Evolutionary conservation across 2,113 vertebrate genomes (phyloP).

Genomic region (Natator depressus): DNA sequence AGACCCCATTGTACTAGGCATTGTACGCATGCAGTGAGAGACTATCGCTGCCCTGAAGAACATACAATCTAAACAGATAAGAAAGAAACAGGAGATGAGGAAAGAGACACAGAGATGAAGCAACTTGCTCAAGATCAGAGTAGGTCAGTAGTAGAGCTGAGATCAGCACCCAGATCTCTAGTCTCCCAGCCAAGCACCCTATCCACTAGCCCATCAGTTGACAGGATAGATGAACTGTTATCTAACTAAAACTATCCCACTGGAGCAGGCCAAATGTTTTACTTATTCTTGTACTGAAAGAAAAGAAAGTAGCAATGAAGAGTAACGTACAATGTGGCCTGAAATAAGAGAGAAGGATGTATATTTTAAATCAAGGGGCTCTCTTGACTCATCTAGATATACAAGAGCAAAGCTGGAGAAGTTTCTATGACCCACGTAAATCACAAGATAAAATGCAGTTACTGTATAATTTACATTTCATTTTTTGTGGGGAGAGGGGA

Average conservation of each 20-base stretch:
- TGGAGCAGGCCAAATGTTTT: not conserved
- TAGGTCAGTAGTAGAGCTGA: not conserved
- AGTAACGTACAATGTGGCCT: not conserved
- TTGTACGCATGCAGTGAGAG: not conserved
- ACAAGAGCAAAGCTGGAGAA: not conserved
- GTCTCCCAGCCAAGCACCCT: not conserved
- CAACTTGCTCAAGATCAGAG: no score
- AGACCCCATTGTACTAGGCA: not conserved
- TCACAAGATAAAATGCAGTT: not conserved
- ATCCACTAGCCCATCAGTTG: not conserved
- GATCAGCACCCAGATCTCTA: not conserved
- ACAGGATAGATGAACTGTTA: not conserved
- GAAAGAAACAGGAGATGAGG: not conserved
- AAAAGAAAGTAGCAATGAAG: not conserved
- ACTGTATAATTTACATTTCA: not conserved
- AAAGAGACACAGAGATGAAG: not conserved
- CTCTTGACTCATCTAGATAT: not conserved
- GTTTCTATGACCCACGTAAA: not conserved
- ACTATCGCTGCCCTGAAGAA: not conserved
- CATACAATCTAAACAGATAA: not conserved
- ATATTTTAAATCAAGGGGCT: not conserved
- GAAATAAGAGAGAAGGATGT: not conserved
- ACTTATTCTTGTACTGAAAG: not conserved
- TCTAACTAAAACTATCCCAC: not conserved
- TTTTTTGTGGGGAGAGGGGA: accelerated